phyloP scores from a whole-genome alignment of 2,113 vertebrate species.

The Sebastes fasciatus region DNA sequence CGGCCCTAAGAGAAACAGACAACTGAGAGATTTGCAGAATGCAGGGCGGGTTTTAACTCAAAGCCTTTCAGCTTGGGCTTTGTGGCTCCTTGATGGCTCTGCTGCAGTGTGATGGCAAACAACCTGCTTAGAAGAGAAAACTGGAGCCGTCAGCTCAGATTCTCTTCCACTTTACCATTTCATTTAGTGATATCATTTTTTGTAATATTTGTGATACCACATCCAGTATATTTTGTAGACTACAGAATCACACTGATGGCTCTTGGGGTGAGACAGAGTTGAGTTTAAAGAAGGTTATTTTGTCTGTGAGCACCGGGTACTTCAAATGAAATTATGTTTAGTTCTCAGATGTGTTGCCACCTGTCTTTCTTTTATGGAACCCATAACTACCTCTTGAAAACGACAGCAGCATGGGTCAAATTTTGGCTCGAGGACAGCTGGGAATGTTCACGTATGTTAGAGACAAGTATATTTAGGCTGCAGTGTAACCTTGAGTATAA shows the following conservation, averaged over 20 bases:
- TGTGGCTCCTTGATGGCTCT: conserved; percentile 44
- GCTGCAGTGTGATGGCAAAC: conserved; percentile 38
- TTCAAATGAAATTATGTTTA: conserved; percentile 14
- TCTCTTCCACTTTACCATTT: neutral
- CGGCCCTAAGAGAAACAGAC: conserved; percentile 58
- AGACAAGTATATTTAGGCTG: conserved; percentile 58
- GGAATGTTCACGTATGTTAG: conserved; percentile 50
- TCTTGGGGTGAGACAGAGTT: neutral
- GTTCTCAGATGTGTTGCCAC: conserved; percentile 37
- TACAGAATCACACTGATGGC: neutral
- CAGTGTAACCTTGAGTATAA: conserved; percentile 16
- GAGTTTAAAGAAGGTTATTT: conserved; percentile 24
- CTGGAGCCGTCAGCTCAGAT: neutral
- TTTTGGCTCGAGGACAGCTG: conserved; percentile 56
- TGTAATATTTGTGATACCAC: neutral
- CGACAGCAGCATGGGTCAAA: conserved; percentile 32
- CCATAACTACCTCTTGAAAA: conserved; percentile 43
- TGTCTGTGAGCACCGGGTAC: conserved; percentile 1
- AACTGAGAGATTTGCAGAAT: conserved; percentile 67
- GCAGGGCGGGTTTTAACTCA: conserved; percentile 44
- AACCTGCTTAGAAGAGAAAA: conserved; percentile 22
- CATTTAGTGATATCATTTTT: neutral
- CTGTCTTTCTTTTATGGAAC: conserved; percentile 49
- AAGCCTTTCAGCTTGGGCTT: conserved; percentile 56
- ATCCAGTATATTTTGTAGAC: neutral